Conservation (phyloP, 2,797 vertebrate genomes). For the Caiman crocodilus region DNA sequence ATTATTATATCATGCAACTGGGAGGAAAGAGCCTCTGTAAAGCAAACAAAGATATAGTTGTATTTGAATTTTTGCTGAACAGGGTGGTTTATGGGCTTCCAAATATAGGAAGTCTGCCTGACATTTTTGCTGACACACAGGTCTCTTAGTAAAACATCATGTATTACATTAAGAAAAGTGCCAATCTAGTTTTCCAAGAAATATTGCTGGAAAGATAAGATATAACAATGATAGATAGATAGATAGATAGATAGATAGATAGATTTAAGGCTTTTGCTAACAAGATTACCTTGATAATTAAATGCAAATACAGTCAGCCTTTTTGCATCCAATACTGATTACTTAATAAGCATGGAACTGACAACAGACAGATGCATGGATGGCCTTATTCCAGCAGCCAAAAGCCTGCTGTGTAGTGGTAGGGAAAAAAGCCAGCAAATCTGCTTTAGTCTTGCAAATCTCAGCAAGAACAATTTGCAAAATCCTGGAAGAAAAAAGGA, state of each 20-base stretch:
- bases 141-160: neutral
- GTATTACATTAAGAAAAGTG: neutral
- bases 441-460: neutral
- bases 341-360: neutral
- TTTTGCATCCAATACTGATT: slow-evolving; percentile 21
- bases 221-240: neutral
- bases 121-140: neutral
- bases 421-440: neutral
- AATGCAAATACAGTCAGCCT: neutral
- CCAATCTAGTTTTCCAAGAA: neutral
- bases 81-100: neutral
- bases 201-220: neutral
- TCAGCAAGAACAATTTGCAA: neutral
- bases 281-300: neutral
- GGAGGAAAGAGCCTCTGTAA: neutral
- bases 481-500: neutral
- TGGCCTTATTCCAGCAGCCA: neutral
- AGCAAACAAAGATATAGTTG: neutral
- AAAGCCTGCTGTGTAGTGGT: neutral
- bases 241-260: neutral
- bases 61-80: neutral
- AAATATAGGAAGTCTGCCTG: neutral
- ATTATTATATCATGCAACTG: accelerated
- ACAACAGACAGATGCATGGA: neutral
- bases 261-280: neutral